Percentiles rank a stretch among this genome's conserved stretches.
phyloP scores from a whole-genome alignment of 2,888 invertebrate species.

The Macaria notata region DNA sequence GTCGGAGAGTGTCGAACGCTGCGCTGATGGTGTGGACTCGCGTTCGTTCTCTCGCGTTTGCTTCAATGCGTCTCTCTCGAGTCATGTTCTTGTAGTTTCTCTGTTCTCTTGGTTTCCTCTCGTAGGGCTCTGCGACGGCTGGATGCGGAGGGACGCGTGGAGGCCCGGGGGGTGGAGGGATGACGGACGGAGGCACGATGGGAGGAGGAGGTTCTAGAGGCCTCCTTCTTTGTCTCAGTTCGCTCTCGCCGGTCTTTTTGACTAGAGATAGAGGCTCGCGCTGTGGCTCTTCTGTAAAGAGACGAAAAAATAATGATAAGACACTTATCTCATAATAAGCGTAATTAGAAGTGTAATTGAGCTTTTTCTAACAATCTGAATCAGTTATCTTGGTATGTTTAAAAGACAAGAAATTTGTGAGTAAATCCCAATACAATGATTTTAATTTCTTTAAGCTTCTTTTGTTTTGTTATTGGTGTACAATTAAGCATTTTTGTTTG shows the following conservation, averaged over 20 bases:
- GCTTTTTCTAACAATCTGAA: no score
- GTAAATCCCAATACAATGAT: no score
- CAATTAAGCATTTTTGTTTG: no score
- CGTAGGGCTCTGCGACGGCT: slow-evolving; percentile 73
- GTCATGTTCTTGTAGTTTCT: slow-evolving; percentile 98
- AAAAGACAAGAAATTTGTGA: no score
- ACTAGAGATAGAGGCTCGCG: slow-evolving; percentile 85
- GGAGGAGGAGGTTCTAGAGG: slow-evolving; percentile 60
- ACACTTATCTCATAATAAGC: no score
- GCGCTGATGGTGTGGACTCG: slow-evolving; percentile 97
- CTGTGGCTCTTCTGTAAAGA: slow-evolving; percentile 75
- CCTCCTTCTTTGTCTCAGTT: slow-evolving; percentile 61
- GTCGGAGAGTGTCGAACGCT: slow-evolving; percentile 94
- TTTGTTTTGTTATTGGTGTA: no score
- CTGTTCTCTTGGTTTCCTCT: slow-evolving; percentile 86
- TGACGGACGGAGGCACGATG: slow-evolving; percentile 43
- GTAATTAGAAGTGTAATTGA: no score
- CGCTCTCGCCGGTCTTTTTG: slow-evolving; percentile 61
- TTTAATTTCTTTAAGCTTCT: no score
- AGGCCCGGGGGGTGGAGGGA: slow-evolving; percentile 47
- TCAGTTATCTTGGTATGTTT: no score
- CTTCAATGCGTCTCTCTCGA: slow-evolving; percentile 94
- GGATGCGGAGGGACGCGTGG: slow-evolving; percentile 81
- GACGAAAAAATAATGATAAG: not conserved
- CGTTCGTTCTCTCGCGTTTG: slow-evolving; percentile 95